Base-by-base conservation (phyloP, 1,140 invertebrate species). In the Meloidogyne exigua region DNA sequence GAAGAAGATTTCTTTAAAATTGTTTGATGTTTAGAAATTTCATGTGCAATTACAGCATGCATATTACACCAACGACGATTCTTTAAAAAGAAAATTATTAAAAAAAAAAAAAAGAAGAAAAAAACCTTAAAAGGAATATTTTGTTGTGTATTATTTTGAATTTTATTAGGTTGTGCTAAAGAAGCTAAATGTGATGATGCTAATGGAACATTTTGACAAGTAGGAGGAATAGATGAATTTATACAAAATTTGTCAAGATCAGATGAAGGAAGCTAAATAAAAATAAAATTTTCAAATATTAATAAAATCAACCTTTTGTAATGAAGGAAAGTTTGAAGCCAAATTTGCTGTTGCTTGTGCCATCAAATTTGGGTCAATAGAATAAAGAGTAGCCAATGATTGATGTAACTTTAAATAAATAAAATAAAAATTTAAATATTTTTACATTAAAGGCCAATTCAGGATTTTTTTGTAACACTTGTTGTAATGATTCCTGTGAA, bases 51-150 rank as follows among this genome's bases (percentile, higher is more conserved):
- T 26, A 68, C 63, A 12, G 68, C 76, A 32, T 78, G 76, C 76
- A 78, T 78, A 39, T 77, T 68, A 74, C 76, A 78, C 76, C 76
- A 78, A 21, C 76, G 76, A n/a, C 62, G 32, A 57, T 77, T 77
- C 76, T 79, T 74, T 36, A 26, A 67, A 74, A 9, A 66, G 21
- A 7, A 23, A 26, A 32, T 42, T 9, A 42, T 18, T 72, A 18
- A 15, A 28, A n/a, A 74, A 23, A 7, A 42, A 28, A 71, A 42
- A 74, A 39, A 68, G n/a, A 25, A 28, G 13, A 42, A 44, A 9
- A 11, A n/a, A 23, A 74, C 25, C 26, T 70, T 67, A 26, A 74
- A 71, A 10, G 69, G 69, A 71, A 71, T 71, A 25, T 49, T 15
- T 7, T 63, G 36, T 28, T 57, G 26, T 21, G n/a, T n/a, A 57